phyloP scores from a whole-genome alignment of 1,140 invertebrate genomes.

The Brachionus rubens region DNA sequence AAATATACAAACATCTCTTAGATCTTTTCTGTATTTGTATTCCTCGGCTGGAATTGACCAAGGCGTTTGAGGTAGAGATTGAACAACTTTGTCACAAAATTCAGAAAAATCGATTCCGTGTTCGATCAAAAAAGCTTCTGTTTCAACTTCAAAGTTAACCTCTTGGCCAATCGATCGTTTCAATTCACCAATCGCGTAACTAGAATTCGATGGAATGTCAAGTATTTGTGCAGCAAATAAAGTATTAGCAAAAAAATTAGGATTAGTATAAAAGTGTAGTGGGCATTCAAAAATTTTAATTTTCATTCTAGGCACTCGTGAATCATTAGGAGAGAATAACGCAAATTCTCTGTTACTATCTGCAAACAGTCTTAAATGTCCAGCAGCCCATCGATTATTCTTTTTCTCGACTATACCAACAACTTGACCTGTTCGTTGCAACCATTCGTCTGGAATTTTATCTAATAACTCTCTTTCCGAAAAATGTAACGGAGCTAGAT shows the following conservation, averaged over 20 bases:
- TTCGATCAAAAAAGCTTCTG: conserved; percentile 73
- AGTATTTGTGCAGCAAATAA: conserved; percentile 38
- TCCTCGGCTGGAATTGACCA: conserved; percentile 63
- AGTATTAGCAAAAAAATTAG: conserved; percentile 25
- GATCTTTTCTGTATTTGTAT: conserved; percentile 50
- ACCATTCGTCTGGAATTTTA: conserved; percentile 49
- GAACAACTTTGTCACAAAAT: conserved; percentile 63
- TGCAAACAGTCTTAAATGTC: conserved; percentile 65
- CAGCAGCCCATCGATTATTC: conserved; percentile 69
- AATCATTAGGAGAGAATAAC: conserved; percentile 71
- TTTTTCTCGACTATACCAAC: conserved; percentile 62
- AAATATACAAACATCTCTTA: conserved; percentile 25
- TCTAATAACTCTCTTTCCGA: conserved; percentile 2
- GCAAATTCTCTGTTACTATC: conserved; percentile 64
- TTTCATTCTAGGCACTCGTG: conserved; percentile 69
- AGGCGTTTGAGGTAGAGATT: conserved; percentile 63
- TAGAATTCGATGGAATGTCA: conserved; percentile 28
- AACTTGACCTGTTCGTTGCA: conserved; percentile 52
- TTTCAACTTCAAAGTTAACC: conserved; percentile 73
- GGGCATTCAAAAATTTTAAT: conserved; percentile 68
- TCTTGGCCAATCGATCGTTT: conserved; percentile 69
- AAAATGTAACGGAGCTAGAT: background rate
- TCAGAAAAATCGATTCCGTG: conserved; percentile 71
- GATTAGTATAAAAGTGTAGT: conserved; percentile 15
- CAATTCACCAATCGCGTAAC: conserved; percentile 58